A percentile compares a stretch with the other conserved stretches of the same genome.
Evolutionary conservation across 2,113 vertebrate species (phyloP).

Genomic region (Cnemophilus loriae): DNA sequence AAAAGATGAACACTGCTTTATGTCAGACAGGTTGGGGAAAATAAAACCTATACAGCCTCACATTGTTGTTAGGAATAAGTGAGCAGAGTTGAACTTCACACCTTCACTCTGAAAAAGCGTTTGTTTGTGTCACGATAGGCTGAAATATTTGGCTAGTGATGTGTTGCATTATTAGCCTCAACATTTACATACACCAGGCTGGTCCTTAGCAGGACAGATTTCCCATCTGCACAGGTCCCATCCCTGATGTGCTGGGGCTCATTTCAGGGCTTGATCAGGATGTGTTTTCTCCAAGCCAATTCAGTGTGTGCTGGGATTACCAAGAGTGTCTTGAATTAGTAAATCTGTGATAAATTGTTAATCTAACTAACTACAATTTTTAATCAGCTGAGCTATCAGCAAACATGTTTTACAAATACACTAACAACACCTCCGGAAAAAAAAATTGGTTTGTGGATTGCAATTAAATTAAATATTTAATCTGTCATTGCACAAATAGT

Average conservation of each 20-base stretch:
- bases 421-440: neutral
- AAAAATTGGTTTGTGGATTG: neutral
- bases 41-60: neutral
- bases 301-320: neutral
- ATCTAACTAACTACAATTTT: neutral
- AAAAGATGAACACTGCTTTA: neutral
- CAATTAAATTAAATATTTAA: constrained; percentile 36
- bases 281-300: neutral
- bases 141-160: neutral
- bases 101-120: neutral
- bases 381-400: neutral
- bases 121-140: neutral
- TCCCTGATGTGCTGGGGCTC: neutral
- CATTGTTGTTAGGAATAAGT: neutral
- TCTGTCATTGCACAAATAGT: neutral
- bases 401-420: neutral
- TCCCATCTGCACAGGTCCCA: neutral
- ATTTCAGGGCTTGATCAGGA: neutral
- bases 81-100: neutral
- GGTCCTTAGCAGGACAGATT: neutral
- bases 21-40: neutral
- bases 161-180: neutral
- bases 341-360: neutral
- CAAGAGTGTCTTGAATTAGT: neutral
- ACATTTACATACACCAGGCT: neutral